Percentiles rank a stretch among this genome's conserved stretches.
These are phyloP conservation scores for Cephus spinipes DNA, from an alignment of 2,888 invertebrate genomes.

Conservation along the genomic window DNA sequence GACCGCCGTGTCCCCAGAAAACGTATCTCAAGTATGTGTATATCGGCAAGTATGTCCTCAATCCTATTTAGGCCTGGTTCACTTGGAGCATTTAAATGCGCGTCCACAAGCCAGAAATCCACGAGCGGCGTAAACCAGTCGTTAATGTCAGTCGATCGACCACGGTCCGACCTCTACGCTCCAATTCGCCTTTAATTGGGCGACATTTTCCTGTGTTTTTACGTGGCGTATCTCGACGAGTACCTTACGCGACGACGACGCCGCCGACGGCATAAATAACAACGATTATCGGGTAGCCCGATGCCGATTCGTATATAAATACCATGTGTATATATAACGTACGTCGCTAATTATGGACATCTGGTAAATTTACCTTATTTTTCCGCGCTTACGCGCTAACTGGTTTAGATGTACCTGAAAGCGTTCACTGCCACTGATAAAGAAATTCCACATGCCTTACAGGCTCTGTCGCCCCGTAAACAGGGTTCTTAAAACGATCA, in stretches of 20 bases:
- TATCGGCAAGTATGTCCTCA: neutral
- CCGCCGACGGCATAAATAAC: conserved; percentile 53
- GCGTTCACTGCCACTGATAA: conserved; percentile 25
- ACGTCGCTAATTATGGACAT: neutral
- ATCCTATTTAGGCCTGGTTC: neutral
- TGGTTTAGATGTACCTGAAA: conserved; percentile 23
- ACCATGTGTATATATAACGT: neutral
- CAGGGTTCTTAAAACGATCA: conserved; percentile 1
- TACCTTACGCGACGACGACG: conserved; percentile 7
- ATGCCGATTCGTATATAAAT: neutral
- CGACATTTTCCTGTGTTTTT: conserved; percentile 59
- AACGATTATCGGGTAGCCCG: conserved; percentile 55
- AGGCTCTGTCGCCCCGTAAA: neutral
- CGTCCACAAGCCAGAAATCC: neutral
- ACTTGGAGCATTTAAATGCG: neutral
- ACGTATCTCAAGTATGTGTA: neutral
- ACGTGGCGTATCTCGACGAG: conserved; percentile 43
- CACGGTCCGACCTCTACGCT: conserved; percentile 48
- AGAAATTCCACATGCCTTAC: conserved; percentile 25
- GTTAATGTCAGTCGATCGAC: conserved; percentile 38
- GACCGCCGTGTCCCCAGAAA: neutral
- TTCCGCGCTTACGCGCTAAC: conserved; percentile 12
- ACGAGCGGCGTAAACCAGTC: conserved; percentile 43
- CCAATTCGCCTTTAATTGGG: conserved; percentile 61
- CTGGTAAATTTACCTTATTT: neutral